Evolutionary conservation across 2,113 vertebrate species (phyloP), one percentile per base, ranked within the genome.

Genomic region (Sturnus vulgaris): DNA sequence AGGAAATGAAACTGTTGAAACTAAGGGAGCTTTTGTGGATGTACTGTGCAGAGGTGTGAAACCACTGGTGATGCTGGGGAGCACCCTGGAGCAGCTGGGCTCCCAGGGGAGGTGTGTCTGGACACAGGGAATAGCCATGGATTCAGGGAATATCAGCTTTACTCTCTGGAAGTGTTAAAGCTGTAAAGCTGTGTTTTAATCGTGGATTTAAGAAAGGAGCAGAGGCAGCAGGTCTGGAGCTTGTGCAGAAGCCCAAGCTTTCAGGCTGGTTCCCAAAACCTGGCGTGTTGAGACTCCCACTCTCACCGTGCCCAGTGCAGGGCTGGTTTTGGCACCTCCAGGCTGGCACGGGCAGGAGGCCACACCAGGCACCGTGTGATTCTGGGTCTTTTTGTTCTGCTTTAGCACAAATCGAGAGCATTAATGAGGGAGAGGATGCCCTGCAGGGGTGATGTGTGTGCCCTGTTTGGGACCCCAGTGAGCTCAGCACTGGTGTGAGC

Each of bases 1-100:
- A 85, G 72, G 65, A 90, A 93, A 86, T 90, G 78, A 94, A 97
- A 77, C 90, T 93, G 86, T 86, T 86, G 90, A 79, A 95, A 86
- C n/a, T 5, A n/a, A 91, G 94, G 93, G 77, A 63, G 16, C 95
- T 50, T 55, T 56, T 84, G 70, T 70, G 22, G 24, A 49, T 25
- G 70, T 10, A 0, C 35, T 87, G 66, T 65, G 79, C 84, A 25
- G 46, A 3, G 28, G 75, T 24, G 9, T 5, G 56, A 20, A 7
- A 25, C 40, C 14, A 3, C 59, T 42, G 42, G 57, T 4, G 17
- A 17, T 60, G 23, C 65, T 84, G 81, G 28, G 42, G 37, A 46
- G 55, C 55, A 13, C 25, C 56, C 15, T 61, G 71, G 56, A 23
- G 56, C 79, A 55, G 55, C 79, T 35, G 40, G 30, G 55, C 47